phyloP scores from a whole-genome alignment of 1,140 invertebrate species.

The Drosophila fuyamai region DNA sequence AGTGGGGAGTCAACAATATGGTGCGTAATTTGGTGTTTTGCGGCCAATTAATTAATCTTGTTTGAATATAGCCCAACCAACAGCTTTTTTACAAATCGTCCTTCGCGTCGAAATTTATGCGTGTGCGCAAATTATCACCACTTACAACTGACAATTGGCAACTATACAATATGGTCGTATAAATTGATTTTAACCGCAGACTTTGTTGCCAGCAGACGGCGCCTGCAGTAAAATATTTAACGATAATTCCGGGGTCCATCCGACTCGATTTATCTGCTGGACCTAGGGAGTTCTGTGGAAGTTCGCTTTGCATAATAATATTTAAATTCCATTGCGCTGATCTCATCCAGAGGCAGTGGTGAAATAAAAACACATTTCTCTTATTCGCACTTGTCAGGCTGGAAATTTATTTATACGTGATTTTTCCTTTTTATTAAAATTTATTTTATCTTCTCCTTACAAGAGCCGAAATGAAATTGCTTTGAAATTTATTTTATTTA shows the following conservation, averaged over 20 bases:
- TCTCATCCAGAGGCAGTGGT: slow-evolving; percentile 12
- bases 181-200: slow-evolving; percentile 26
- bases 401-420: slow-evolving; percentile 59
- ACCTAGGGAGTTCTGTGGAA: slow-evolving; percentile 41
- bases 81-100: slow-evolving; percentile 7
- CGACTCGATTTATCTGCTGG: slow-evolving; percentile 1
- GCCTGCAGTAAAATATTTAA: slow-evolving; percentile 44
- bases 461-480: slow-evolving; percentile 32
- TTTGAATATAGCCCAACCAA: slow-evolving; percentile 13
- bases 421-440: slow-evolving; percentile 58
- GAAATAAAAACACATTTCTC: slow-evolving; percentile 48
- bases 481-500: slow-evolving; percentile 58
- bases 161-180: slow-evolving; percentile 18
- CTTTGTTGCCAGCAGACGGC: slow-evolving; percentile 20
- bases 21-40: slow-evolving; percentile 79
- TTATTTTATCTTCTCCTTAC: slow-evolving; percentile 33
- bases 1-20: slow-evolving; percentile 40
- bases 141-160: slow-evolving; percentile 44
- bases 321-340: slow-evolving; percentile 64
- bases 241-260: slow-evolving; percentile 27
- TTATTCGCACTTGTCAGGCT: slow-evolving; percentile 58
- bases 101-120: slow-evolving; percentile 1
- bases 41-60: slow-evolving; percentile 69
- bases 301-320: slow-evolving; percentile 29
- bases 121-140: slow-evolving; percentile 33